These are phyloP conservation scores for Takifugu bimaculatus DNA, from an alignment of 2,113 vertebrate genomes.

Conservation along the genomic window DNA sequence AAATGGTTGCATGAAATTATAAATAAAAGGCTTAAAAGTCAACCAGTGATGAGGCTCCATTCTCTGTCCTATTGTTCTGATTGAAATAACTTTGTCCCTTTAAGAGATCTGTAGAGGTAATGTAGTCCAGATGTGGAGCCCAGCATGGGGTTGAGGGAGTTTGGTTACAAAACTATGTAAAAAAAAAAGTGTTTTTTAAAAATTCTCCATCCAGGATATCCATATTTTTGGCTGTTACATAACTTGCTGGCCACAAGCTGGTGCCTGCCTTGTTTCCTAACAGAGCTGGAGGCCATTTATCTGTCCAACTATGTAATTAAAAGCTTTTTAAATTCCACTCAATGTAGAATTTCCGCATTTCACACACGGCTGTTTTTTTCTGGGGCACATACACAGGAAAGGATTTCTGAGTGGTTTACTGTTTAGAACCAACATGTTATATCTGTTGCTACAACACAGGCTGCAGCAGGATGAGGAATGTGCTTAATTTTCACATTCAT, in stretches of 20 bases:
- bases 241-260: conserved; percentile 34
- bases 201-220: neutral
- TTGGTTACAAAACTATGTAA: conserved; percentile 50
- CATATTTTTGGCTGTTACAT: conserved; percentile 21
- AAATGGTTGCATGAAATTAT: neutral
- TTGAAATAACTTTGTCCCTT: neutral
- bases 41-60: neutral
- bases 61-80: neutral
- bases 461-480: too few species aligned
- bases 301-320: too few species aligned
- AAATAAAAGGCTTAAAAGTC: neutral
- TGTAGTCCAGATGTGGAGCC: conserved; percentile 42
- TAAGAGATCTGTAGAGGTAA: conserved; percentile 5
- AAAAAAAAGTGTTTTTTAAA: neutral
- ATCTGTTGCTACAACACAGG: too few species aligned
- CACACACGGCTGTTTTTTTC: conserved; percentile 26
- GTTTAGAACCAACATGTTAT: too few species aligned
- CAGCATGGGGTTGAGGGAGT: conserved; percentile 20
- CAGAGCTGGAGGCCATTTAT: conserved; percentile 8
- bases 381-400: neutral
- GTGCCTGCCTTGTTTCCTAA: conserved; percentile 20
- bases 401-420: too few species aligned
- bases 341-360: conserved; percentile 8
- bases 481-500: too few species aligned
- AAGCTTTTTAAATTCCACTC: neutral